phyloP scores from a whole-genome alignment of 1,140 invertebrate genomes.

The Tenebrio molitor region DNA sequence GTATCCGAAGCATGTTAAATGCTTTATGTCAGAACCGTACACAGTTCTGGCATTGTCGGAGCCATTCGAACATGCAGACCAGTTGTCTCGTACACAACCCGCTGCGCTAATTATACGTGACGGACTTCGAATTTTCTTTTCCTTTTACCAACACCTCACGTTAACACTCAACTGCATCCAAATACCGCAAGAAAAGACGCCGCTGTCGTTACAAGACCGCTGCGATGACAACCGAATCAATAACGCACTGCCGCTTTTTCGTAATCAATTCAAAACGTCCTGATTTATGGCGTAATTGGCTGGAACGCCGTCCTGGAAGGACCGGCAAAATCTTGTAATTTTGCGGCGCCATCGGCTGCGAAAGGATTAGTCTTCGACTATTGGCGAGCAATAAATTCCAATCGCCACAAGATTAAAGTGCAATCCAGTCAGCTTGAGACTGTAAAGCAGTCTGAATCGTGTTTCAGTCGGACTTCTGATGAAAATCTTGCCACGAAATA shows the following conservation, averaged over 20 bases:
- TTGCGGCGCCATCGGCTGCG: conserved; percentile 14
- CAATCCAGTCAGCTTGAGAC: background rate
- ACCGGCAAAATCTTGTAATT: background rate
- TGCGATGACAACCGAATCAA: conserved; percentile 26
- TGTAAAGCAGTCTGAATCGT: conserved; percentile 9
- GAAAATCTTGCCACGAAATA: conserved; percentile 24
- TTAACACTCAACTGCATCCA: background rate
- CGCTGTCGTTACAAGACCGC: conserved; percentile 4
- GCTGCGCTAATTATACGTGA: conserved; percentile 23
- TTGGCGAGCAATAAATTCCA: conserved; percentile 16
- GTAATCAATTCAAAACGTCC: background rate
- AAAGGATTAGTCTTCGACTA: background rate
- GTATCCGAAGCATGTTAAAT: conserved; percentile 19
- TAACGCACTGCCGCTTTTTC: background rate
- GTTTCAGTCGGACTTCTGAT: background rate
- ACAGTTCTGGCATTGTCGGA: conserved; percentile 15
- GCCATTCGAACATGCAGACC: conserved; percentile 13
- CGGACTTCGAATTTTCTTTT: background rate
- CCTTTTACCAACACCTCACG: conserved; percentile 13
- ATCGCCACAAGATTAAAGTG: conserved; percentile 2
- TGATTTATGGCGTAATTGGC: conserved; percentile 18
- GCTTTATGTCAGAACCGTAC: conserved; percentile 19
- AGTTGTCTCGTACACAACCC: conserved; percentile 28
- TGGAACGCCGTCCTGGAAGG: background rate
- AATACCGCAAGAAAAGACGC: background rate